These are phyloP conservation scores for Tetranychus truncatus DNA, from an alignment of 2,888 invertebrate species.

Conservation along the genomic window DNA sequence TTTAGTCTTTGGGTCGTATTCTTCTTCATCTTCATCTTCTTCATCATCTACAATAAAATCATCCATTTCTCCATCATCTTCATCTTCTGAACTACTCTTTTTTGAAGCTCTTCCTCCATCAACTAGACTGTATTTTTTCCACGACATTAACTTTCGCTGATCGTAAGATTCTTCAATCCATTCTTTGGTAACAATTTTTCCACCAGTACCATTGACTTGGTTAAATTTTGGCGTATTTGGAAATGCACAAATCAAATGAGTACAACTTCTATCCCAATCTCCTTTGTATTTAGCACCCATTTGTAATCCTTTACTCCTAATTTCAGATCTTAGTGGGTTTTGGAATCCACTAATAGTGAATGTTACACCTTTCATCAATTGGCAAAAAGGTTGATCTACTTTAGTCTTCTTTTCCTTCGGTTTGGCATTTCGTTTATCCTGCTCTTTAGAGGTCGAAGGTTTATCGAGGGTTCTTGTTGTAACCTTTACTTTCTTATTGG, in stretches of 20 bases:
- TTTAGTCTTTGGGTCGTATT: neutral
- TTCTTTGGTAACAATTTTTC: constrained; percentile 47
- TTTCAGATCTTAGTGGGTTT: constrained; percentile 52
- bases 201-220: constrained; percentile 44
- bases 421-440: neutral
- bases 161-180: constrained; percentile 53
- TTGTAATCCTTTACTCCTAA: constrained; percentile 48
- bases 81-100: neutral
- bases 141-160: constrained; percentile 45
- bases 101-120: neutral
- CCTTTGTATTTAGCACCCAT: constrained; percentile 60
- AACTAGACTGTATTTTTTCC: constrained; percentile 36
- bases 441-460: neutral
- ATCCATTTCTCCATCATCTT: neutral
- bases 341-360: constrained; percentile 71
- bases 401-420: neutral
- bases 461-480: neutral
- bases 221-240: constrained; percentile 68
- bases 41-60: constrained; percentile 3
- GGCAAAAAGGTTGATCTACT: constrained; percentile 18
- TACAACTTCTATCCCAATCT: constrained; percentile 55
- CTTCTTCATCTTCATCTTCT: constrained; percentile 2
- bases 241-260: constrained; percentile 77
- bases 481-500: neutral
- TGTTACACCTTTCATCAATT: constrained; percentile 45